phyloP scores from a whole-genome alignment of 2,113 vertebrate species.

The Cairina moschata region DNA sequence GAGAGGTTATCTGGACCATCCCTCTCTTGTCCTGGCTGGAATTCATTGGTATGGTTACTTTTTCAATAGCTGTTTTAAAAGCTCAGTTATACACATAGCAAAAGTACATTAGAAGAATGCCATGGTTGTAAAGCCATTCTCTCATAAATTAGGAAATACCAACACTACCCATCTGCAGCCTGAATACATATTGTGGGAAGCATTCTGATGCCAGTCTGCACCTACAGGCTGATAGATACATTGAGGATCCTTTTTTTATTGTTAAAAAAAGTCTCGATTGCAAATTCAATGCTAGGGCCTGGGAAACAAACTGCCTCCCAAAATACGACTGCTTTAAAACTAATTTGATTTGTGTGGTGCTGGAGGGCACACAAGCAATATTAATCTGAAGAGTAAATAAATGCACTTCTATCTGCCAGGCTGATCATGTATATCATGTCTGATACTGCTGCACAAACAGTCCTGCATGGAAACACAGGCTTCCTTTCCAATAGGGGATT shows the following conservation, averaged over 20 bases:
- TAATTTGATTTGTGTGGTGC: neutral
- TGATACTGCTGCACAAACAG: neutral
- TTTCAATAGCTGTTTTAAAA: neutral
- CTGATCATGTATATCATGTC: neutral
- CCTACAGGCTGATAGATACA: neutral
- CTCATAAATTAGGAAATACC: neutral
- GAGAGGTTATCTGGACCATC: constrained; percentile 44
- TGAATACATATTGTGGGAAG: neutral
- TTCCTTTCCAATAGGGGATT: constrained; percentile 19
- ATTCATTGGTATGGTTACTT: neutral
- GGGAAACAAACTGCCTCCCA: neutral
- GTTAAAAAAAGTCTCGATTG: neutral
- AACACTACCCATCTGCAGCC: neutral
- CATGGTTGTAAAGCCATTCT: neutral
- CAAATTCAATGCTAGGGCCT: neutral
- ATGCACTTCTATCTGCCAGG: neutral
- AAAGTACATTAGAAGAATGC: neutral
- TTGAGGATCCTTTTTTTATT: neutral
- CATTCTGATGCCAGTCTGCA: neutral
- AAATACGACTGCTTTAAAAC: neutral
- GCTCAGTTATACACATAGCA: neutral
- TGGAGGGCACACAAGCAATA: neutral
- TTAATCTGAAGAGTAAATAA: neutral
- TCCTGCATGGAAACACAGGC: neutral
- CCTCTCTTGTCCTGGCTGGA: neutral